These are phyloP conservation scores for Ctenochaetus hawaiiensis DNA, from an alignment of 2,797 vertebrate genomes.

Conservation along the genomic window DNA sequence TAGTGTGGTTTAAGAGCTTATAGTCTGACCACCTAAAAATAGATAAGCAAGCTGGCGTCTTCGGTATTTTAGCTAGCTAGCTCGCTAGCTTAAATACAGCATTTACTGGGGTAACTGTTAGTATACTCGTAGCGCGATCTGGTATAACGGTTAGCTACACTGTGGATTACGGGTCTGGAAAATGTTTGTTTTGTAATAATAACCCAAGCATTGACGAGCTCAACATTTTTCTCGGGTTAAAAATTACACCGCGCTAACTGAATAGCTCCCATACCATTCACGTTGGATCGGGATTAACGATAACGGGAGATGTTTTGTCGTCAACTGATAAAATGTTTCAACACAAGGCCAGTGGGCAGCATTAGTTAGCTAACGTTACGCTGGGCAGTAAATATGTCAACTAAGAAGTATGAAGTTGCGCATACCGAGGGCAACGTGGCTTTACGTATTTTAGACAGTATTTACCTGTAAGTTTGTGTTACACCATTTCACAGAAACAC, in stretches of 20 bases:
- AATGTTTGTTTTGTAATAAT: neutral
- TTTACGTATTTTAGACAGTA: neutral
- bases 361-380: slow-evolving; percentile 24
- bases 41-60: slow-evolving; percentile 73
- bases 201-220: neutral
- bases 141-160: slow-evolving; percentile 21
- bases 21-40: slow-evolving; percentile 70
- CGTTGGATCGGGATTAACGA: slow-evolving; percentile 28
- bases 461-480: slow-evolving; percentile 29
- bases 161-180: too few relatives aligned
- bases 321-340: slow-evolving; percentile 40
- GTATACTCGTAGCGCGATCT: slow-evolving; percentile 4
- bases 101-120: neutral
- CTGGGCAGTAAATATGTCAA: neutral
- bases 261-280: slow-evolving; percentile 1
- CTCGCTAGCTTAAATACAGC: slow-evolving; percentile 40
- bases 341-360: slow-evolving; percentile 45
- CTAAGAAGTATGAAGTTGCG: neutral
- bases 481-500: slow-evolving; percentile 29
- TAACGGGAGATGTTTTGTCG: slow-evolving; percentile 31
- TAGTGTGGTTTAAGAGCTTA: slow-evolving; percentile 70
- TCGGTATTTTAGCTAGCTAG: slow-evolving; percentile 48
- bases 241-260: neutral
- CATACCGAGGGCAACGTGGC: too few relatives aligned
- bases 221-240: neutral